Evolutionary conservation across 1,140 invertebrate species (phyloP), one percentile per base, ranked within the genome.

Genomic region (Vanessa atalanta): DNA sequence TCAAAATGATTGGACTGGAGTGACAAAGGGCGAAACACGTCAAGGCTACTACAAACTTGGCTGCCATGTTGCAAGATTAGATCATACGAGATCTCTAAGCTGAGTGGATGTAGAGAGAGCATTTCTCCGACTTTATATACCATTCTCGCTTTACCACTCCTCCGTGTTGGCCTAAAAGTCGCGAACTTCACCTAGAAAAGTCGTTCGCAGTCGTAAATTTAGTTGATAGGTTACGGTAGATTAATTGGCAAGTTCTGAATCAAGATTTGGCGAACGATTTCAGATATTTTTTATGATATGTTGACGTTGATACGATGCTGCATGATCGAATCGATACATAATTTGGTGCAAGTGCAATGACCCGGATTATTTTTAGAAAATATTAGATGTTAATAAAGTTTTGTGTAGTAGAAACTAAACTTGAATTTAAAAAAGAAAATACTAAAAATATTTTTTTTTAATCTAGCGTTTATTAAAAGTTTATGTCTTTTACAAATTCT

Each of bases 101-200:
- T 81, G 83, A 90, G 75, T 87, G 88, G 84, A 90, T 90, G 83
- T 50, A 78, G 89, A 84, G 90, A 92, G 84, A 92, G 90, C 84
- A 92, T 92, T 92, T 92, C 90, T 88, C 89, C 84, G 80, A 72
- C 83, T 76, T 88, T 92, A 87, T 91, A 92, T 92, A 92, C 81
- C 69, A 80, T 74, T 72, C 75, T 70, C 72, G 67, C 70, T 63
- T 79, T 83, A 82, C 86, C 85, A 80, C 87, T 83, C 81, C 77
- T 50, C 71, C 78, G 76, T 81, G 69, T 61, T 80, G 83, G 81
- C 81, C 87, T 83, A 83, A 78, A 82, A 82, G 68, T 72, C 70
- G 61, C 82, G 84, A 88, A 88, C 84, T 86, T 92, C 87, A 87
- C 85, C 87, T 85, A 88, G 76, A 86, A 87, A 82, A 80, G 64